phyloP scores from a whole-genome alignment of 2,888 invertebrate species.

The Mantis religiosa region DNA sequence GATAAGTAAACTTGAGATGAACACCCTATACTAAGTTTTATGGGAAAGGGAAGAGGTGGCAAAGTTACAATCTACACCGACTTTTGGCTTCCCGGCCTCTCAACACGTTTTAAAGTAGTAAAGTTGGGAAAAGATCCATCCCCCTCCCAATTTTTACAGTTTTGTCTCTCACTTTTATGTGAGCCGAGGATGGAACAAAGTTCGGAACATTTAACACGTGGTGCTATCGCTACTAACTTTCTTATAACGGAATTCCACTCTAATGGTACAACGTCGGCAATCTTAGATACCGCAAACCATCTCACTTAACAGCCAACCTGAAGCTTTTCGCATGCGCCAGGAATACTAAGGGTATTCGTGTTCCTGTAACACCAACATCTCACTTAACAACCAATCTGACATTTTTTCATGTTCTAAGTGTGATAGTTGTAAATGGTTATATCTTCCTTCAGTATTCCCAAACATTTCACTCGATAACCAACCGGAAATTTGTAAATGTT shows the following conservation, averaged over 20 bases:
- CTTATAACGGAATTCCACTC: neutral
- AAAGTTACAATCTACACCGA: neutral
- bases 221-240: neutral
- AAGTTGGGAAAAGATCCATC: neutral
- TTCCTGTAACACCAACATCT: too few species aligned
- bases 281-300: neutral
- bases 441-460: too few species aligned
- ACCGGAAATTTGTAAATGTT: too few species aligned
- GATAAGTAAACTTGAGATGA: neutral
- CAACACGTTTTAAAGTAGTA: neutral
- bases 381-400: too few species aligned
- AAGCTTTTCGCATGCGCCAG: too few species aligned
- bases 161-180: neutral
- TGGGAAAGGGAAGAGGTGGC: neutral
- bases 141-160: neutral
- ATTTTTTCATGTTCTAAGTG: too few species aligned
- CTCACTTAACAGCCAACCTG: neutral
- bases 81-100: neutral
- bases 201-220: neutral
- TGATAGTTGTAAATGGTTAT: too few species aligned
- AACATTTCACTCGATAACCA: too few species aligned
- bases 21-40: neutral
- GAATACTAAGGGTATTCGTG: too few species aligned
- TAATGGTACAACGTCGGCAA: neutral
- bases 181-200: neutral